These are phyloP conservation scores for Nycteola revayana DNA, from an alignment of 2,888 invertebrate species.

Conservation along the genomic window DNA sequence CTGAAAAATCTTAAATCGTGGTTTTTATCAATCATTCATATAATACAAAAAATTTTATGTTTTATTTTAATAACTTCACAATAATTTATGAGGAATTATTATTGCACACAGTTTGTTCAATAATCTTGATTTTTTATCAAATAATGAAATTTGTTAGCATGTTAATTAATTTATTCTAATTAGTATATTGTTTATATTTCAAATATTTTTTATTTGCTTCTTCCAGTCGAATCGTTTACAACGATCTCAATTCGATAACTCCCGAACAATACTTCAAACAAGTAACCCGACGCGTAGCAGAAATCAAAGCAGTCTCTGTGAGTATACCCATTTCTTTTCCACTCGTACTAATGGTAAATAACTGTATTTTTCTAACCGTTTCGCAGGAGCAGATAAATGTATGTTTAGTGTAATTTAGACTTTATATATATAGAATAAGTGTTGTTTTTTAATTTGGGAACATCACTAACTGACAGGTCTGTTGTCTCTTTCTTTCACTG, in stretches of 20 bases:
- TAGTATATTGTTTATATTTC: no score
- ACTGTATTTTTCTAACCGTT: slow-evolving; percentile 36
- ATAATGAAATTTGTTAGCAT: no score
- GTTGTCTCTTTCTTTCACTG: slow-evolving; percentile 74
- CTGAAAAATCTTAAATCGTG: no score
- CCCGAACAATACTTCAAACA: slow-evolving; percentile 98
- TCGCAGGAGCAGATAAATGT: slow-evolving; percentile 55
- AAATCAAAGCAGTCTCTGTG: slow-evolving; percentile 94
- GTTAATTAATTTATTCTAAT: no score
- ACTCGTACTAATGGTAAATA: slow-evolving; percentile 19
- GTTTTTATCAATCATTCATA: no score
- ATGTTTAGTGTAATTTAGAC: slow-evolving; percentile 31
- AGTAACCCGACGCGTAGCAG: slow-evolving; percentile 92
- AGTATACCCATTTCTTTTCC: slow-evolving; percentile 59
- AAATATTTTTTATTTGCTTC: slow-evolving; percentile 5
- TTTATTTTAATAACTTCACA: no score
- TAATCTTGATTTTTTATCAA: no score
- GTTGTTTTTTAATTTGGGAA: slow-evolving; percentile 45
- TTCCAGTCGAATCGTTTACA: slow-evolving; percentile 92
- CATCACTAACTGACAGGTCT: slow-evolving; percentile 76
- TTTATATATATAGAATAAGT: slow-evolving; percentile 32
- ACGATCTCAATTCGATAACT: slow-evolving; percentile 94
- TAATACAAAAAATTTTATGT: no score
- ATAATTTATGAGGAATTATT: no score
- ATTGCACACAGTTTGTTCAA: no score